These are phyloP conservation scores for Martes martes DNA, from an alignment of 2,113 vertebrate species.

Conservation along the genomic window DNA sequence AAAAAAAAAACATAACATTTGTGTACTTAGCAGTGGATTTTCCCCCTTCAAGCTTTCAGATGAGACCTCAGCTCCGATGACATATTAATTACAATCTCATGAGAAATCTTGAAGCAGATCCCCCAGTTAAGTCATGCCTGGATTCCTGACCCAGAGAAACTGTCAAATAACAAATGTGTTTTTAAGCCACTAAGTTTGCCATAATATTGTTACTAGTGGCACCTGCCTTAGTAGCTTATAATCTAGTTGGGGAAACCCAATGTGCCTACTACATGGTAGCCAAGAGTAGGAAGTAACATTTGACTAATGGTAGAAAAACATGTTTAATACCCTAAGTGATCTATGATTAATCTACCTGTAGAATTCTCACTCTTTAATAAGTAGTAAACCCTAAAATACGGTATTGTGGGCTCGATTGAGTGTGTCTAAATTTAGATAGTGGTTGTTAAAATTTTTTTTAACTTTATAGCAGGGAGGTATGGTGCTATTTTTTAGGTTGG, in stretches of 20 bases:
- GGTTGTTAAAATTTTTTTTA: background rate
- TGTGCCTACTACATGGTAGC: background rate
- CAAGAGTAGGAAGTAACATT: background rate
- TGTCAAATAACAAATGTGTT: background rate
- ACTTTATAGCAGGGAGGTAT: background rate
- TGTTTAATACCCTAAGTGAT: background rate
- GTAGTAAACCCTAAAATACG: background rate
- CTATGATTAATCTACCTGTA: background rate
- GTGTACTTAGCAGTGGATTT: background rate
- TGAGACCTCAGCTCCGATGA: background rate
- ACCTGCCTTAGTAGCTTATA: background rate
- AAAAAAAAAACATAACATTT: background rate
- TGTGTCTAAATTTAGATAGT: constrained; percentile 5
- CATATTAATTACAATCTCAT: background rate
- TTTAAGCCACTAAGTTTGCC: background rate
- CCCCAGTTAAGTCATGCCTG: background rate
- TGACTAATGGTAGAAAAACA: background rate
- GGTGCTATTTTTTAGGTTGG: background rate
- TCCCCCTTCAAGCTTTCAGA: background rate
- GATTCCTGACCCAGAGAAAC: background rate
- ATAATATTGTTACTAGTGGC: background rate
- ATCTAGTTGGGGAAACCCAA: background rate
- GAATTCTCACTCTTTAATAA: background rate
- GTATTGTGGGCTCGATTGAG: background rate
- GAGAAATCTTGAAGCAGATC: background rate